phyloP scores from a whole-genome alignment of 2,113 vertebrate genomes.

The Apteryx owenii region DNA sequence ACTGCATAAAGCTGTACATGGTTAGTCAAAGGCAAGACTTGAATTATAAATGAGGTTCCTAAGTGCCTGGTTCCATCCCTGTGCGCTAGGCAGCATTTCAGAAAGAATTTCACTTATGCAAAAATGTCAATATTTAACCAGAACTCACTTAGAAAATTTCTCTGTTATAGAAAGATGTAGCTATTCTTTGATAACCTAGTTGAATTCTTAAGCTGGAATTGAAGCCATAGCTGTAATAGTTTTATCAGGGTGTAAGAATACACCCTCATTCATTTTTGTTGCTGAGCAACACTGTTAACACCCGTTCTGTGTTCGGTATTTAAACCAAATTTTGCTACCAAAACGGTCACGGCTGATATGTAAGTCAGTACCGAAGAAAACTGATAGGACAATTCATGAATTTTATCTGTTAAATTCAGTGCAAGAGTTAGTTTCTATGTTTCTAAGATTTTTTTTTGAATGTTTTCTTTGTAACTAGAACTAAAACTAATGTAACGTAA shows the following conservation, averaged over 20 bases:
- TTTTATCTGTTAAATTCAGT: not conserved
- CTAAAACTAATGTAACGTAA: not conserved
- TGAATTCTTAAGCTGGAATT: not conserved
- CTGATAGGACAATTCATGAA: not conserved
- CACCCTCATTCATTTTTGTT: constrained; percentile 16
- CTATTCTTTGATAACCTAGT: not conserved
- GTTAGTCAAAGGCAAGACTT: not conserved
- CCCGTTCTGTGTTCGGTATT: not conserved
- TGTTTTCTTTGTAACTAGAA: not conserved
- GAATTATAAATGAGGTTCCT: not conserved
- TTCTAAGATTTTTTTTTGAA: not conserved
- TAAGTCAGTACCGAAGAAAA: not conserved
- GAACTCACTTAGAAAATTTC: not conserved
- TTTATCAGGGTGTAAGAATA: constrained; percentile 40
- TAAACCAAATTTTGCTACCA: not conserved
- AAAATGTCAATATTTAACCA: constrained; percentile 43
- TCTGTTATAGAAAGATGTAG: not conserved
- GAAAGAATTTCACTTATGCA: not conserved
- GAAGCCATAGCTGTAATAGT: not conserved
- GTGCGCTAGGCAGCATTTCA: not conserved
- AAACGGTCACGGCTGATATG: not conserved
- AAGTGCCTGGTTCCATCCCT: not conserved
- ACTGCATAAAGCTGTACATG: not conserved
- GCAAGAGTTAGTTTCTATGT: not conserved
- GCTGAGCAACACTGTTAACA: constrained; percentile 21